A percentile compares a stretch with the other conserved stretches of the same genome.
Conservation (phyloP, 2,888 invertebrate species). For the Heliothis peltigera region DNA sequence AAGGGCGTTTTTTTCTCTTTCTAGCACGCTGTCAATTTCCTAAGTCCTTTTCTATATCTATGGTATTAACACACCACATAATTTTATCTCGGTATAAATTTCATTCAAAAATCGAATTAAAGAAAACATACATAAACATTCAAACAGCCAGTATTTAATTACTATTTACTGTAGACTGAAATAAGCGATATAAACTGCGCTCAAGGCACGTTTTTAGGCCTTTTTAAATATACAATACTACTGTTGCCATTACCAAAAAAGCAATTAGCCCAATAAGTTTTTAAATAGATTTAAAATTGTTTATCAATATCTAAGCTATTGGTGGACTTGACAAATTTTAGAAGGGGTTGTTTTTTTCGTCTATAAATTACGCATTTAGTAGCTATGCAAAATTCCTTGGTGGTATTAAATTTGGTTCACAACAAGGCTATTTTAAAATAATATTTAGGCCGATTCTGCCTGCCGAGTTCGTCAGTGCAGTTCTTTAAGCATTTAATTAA, state of each 20-base stretch:
- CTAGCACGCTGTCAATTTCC: neutral
- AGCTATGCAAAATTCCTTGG: no score
- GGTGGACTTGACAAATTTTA: no score
- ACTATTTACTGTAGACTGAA: constrained; percentile 10
- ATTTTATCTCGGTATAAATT: constrained; percentile 5
- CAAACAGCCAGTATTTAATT: constrained; percentile 6
- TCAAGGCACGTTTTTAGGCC: constrained; percentile 74
- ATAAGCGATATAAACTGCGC: constrained; percentile 17
- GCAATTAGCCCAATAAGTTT: constrained; percentile 1
- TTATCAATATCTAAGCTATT: neutral
- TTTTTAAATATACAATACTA: constrained; percentile 5
- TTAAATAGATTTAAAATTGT: neutral
- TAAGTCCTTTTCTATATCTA: neutral
- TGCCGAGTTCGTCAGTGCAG: no score
- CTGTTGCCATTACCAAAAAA: constrained; percentile 13
- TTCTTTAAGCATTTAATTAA: no score
- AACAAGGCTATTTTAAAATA: no score
- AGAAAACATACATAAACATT: constrained; percentile 11
- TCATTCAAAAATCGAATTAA: constrained; percentile 7
- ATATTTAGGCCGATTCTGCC: no score
- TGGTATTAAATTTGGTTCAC: no score
- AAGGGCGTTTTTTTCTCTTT: neutral
- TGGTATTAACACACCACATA: constrained; percentile 14
- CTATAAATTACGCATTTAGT: no score
- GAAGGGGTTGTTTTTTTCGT: no score